These are phyloP conservation scores for Tympanuchus pallidicinctus DNA, from an alignment of 2,113 vertebrate species.

Conservation along the genomic window DNA sequence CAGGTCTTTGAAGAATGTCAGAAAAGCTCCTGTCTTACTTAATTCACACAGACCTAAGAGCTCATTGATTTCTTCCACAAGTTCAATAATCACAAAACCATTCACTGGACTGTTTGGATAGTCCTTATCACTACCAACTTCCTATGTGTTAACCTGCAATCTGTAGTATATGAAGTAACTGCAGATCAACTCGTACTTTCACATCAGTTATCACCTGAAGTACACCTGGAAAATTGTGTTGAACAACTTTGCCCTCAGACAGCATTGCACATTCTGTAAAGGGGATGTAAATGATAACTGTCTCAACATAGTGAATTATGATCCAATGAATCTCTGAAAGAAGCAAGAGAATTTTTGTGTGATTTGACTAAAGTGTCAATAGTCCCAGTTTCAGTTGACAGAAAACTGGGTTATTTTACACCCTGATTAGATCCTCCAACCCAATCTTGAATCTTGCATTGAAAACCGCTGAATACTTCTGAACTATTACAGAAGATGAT, in stretches of 20 bases:
- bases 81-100: conserved; percentile 1
- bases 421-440: background rate
- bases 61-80: conserved; percentile 30
- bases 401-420: background rate
- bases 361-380: background rate
- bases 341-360: background rate
- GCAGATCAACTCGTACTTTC: background rate
- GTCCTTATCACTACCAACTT: background rate
- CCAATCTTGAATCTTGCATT: background rate
- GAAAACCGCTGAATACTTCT: background rate
- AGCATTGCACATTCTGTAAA: background rate
- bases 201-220: background rate
- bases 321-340: background rate
- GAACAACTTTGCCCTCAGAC: background rate
- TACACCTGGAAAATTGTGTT: background rate
- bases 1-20: background rate
- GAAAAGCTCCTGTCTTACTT: background rate
- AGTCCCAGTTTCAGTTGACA: background rate
- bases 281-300: background rate
- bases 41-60: background rate
- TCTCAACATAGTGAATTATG: background rate
- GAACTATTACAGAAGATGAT: background rate
- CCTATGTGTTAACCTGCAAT: background rate
- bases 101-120: background rate
- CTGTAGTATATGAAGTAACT: background rate